phyloP scores from a whole-genome alignment of 2,113 vertebrate species.

The Mugil cephalus region DNA sequence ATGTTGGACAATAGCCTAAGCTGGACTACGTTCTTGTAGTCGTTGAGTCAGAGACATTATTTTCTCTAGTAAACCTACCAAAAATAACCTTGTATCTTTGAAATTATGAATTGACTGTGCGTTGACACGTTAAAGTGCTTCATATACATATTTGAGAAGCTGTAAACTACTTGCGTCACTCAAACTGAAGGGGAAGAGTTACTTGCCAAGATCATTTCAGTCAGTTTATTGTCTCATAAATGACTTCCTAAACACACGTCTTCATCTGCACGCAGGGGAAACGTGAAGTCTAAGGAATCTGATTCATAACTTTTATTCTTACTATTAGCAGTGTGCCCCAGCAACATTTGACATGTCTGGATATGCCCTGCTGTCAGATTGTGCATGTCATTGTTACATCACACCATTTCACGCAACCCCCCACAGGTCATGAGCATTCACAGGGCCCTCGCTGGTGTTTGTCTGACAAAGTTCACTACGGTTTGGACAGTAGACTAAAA shows the following conservation, averaged over 20 bases:
- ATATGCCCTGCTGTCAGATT: background rate
- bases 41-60: too few species aligned
- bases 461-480: slow-evolving; percentile 1
- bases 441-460: slow-evolving; percentile 12
- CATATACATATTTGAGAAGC: background rate
- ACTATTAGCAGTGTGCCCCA: background rate
- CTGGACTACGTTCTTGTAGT: background rate
- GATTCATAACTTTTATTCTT: background rate
- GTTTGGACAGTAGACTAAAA: background rate
- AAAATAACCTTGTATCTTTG: background rate
- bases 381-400: slow-evolving; percentile 41
- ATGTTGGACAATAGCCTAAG: too few species aligned
- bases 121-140: background rate
- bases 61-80: background rate
- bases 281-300: background rate
- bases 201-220: accelerated
- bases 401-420: slow-evolving; percentile 6
- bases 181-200: background rate
- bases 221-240: background rate
- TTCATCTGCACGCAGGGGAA: background rate
- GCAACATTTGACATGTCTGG: background rate
- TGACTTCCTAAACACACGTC: background rate
- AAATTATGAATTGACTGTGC: slow-evolving; percentile 2
- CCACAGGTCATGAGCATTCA: slow-evolving; percentile 7
- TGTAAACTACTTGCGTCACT: background rate